Conservation (phyloP, 2,888 invertebrate genomes). For the Hirtodrosophila alboralis region DNA sequence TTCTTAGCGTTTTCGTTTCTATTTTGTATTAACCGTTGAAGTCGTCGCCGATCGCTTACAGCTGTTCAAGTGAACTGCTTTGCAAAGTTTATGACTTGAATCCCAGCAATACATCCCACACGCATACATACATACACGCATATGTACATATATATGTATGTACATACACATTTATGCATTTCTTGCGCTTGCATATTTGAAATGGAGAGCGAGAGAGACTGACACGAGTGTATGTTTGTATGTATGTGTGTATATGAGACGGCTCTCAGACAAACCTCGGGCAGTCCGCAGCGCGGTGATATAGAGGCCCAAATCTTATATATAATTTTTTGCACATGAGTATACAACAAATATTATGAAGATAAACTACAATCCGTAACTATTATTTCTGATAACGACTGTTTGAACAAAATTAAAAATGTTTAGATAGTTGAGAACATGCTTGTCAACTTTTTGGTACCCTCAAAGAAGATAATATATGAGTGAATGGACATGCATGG, state of each 20-base stretch:
- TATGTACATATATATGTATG: conserved; percentile 1
- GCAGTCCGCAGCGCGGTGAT: conserved; percentile 21
- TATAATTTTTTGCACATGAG: too few relatives aligned
- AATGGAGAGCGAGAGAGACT: conserved; percentile 28
- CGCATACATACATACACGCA: conserved; percentile 28
- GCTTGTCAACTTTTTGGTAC: too few relatives aligned
- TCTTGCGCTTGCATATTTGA: conserved; percentile 37
- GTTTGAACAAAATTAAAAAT: too few relatives aligned
- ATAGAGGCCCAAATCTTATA: conserved; percentile 7
- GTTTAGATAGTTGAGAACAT: too few relatives aligned
- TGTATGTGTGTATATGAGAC: conserved; percentile 23
- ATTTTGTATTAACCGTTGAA: conserved; percentile 58
- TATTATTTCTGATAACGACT: too few relatives aligned
- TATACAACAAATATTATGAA: too few relatives aligned
- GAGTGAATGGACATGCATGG: too few relatives aligned
- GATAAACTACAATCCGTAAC: too few relatives aligned
- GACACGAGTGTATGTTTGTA: conserved; percentile 11
- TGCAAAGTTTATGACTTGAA: conserved; percentile 64
- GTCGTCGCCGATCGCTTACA: conserved; percentile 72
- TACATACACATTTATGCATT: conserved; percentile 23
- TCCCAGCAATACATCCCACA: conserved; percentile 41
- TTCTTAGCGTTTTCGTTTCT: conserved; percentile 42
- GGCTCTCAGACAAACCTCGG: conserved; percentile 31
- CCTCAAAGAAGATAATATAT: too few relatives aligned
- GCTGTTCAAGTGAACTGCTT: conserved; percentile 74